Evolutionary conservation across 2,888 invertebrate genomes (phyloP).

Genomic region (Temnothorax unifasciatus): DNA sequence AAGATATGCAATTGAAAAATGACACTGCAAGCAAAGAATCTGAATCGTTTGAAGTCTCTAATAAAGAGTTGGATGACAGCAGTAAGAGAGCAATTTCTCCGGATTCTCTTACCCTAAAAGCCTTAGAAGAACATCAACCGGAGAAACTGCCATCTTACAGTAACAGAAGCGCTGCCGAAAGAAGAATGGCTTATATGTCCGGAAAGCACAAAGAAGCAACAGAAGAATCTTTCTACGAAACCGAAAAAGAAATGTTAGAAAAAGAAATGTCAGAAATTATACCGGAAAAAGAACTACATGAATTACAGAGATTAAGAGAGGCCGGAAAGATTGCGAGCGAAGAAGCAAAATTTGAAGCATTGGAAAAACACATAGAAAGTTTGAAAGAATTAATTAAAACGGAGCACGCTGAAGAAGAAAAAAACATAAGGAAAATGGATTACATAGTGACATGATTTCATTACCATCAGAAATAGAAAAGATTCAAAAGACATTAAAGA

Average conservation of each 20-base stretch:
- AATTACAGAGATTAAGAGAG: neutral
- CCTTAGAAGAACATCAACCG: neutral
- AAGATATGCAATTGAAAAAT: neutral
- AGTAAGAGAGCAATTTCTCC: neutral
- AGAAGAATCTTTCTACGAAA: neutral
- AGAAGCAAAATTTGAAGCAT: neutral
- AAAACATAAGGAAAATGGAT: conserved; percentile 1
- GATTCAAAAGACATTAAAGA: conserved; percentile 28
- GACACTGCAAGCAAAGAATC: neutral
- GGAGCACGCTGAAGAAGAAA: neutral
- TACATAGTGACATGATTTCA: neutral
- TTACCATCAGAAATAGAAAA: neutral
- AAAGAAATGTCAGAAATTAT: neutral
- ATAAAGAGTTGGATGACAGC: neutral
- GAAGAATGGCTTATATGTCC: neutral
- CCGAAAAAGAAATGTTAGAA: neutral
- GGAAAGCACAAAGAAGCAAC: neutral
- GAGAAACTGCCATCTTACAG: neutral
- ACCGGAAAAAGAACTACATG: neutral
- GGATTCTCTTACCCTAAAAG: neutral
- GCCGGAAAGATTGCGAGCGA: neutral
- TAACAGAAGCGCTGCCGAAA: neutral
- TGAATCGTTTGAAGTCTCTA: neutral
- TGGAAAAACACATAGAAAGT: neutral
- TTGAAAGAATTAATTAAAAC: neutral